Conservation (phyloP, 2,797 vertebrate species). For the Cynodonichthys magdalenae region DNA sequence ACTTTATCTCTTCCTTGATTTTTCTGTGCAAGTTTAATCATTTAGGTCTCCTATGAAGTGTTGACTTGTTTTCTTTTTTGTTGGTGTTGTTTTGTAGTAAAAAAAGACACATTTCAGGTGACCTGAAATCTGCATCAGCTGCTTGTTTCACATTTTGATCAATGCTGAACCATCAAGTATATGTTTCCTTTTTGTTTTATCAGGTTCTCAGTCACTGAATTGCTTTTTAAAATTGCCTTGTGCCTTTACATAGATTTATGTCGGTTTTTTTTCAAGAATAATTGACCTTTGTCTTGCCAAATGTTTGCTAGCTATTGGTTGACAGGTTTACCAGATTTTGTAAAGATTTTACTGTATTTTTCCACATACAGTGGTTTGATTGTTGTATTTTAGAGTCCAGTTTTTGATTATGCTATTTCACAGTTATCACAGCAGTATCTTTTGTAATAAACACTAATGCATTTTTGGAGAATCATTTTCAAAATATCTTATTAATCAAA, state of each 20-base stretch:
- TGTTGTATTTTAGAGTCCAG: neutral
- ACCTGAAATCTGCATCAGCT: slow-evolving; percentile 3
- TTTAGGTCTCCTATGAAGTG: neutral
- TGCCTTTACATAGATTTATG: neutral
- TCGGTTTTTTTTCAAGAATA: neutral
- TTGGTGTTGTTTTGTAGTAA: neutral
- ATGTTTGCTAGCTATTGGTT: neutral
- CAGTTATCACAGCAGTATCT: neutral
- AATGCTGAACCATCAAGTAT: slow-evolving; percentile 4
- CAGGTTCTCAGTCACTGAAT: slow-evolving; percentile 2
- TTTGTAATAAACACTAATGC: neutral
- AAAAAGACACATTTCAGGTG: slow-evolving; percentile 8
- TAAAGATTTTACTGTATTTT: neutral
- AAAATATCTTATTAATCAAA: slow-evolving; percentile 19
- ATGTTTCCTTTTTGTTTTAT: neutral
- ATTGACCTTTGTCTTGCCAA: neutral
- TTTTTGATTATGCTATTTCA: neutral
- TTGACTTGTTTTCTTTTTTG: neutral
- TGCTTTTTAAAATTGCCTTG: neutral
- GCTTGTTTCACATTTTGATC: slow-evolving; percentile 19
- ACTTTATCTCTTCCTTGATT: too few species aligned
- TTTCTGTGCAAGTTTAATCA: neutral
- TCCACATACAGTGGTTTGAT: neutral
- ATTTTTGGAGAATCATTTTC: slow-evolving; percentile 8
- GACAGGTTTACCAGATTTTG: neutral